phyloP scores from a whole-genome alignment of 2,113 vertebrate genomes.

The Aldabrachelys gigantea region DNA sequence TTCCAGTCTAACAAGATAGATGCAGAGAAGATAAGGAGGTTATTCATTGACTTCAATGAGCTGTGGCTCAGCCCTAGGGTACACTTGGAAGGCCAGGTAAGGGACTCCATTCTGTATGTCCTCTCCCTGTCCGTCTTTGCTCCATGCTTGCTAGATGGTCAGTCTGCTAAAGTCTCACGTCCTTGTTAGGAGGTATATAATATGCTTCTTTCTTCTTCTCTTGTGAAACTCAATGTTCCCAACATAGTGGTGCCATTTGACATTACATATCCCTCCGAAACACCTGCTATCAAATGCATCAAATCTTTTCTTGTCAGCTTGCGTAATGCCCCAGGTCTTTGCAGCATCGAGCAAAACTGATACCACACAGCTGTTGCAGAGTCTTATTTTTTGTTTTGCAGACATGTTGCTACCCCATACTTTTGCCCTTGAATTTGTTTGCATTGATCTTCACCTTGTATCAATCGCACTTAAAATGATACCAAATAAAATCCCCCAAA shows the following conservation, averaged over 20 bases:
- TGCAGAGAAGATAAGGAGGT: neutral
- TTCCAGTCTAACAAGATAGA: neutral
- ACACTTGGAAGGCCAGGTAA: neutral
- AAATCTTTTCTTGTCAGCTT: slow-evolving; percentile 78
- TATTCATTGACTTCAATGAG: neutral
- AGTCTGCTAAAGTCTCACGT: slow-evolving; percentile 5
- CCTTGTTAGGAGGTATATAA: slow-evolving; percentile 65
- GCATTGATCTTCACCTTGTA: slow-evolving; percentile 61
- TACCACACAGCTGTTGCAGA: slow-evolving; percentile 78
- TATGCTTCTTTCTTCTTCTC: slow-evolving; percentile 70
- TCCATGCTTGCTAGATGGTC: neutral
- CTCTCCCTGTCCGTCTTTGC: neutral
- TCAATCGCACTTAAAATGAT: slow-evolving; percentile 25
- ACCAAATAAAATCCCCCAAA: neutral
- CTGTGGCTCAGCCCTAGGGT: neutral
- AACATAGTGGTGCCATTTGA: slow-evolving; percentile 65
- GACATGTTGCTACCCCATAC: slow-evolving; percentile 68
- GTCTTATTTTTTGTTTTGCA: slow-evolving; percentile 77
- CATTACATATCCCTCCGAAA: slow-evolving; percentile 75
- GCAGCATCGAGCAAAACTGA: slow-evolving; percentile 77
- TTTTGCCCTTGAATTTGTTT: slow-evolving; percentile 75
- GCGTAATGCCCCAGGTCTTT: slow-evolving; percentile 77
- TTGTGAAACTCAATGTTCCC: slow-evolving; percentile 72
- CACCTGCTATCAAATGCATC: slow-evolving; percentile 81
- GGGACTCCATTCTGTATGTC: neutral